Evolutionary conservation across 2,888 invertebrate species (phyloP).

Genomic region (Pseudoips prasinana): DNA sequence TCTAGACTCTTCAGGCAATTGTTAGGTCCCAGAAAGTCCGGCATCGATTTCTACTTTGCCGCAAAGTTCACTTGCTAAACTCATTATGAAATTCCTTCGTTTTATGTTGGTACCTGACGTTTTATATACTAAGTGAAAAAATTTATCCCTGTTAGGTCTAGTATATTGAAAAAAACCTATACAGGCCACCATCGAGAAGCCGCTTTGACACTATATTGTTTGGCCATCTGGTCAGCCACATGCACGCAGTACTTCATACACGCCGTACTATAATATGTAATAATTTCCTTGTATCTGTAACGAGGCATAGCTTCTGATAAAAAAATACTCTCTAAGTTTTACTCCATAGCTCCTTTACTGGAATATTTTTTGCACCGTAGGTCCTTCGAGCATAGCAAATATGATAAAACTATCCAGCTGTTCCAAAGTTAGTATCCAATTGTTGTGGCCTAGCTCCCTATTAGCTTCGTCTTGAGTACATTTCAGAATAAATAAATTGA

Average conservation of each 20-base stretch:
- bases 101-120: not conserved
- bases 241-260: not conserved
- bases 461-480: no score
- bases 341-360: not conserved
- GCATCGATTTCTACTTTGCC: not conserved
- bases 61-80: not conserved
- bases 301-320: not conserved
- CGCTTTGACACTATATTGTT: not conserved
- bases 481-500: no score
- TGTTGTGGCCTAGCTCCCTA: not conserved
- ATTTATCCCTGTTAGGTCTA: no score
- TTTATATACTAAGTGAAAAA: not conserved
- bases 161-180: not conserved
- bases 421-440: no score
- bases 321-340: no score
- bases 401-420: not conserved
- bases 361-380: not conserved
- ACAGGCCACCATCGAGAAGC: not conserved
- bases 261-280: no score
- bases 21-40: not conserved
- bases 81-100: not conserved
- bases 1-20: not conserved
- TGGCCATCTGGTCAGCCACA: not conserved
- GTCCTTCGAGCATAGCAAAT: not conserved
- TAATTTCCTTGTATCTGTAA: no score